phyloP scores from a whole-genome alignment of 2,113 vertebrate genomes.

The Mystacornis crossleyi region DNA sequence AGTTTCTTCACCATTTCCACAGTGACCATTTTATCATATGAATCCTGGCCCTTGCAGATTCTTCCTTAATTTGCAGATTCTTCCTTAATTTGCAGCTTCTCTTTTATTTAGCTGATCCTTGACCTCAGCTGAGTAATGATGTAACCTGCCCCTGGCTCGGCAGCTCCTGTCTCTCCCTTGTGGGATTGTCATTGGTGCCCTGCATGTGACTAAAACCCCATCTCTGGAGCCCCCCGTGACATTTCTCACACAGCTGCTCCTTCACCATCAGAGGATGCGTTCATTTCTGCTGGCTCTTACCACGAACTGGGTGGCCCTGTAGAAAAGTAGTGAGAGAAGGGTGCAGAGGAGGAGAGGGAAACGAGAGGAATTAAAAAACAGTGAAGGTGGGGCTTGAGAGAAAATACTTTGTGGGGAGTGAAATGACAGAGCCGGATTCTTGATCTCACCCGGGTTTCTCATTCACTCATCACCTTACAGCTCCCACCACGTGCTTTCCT shows the following conservation, averaged over 20 bases:
- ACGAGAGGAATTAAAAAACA: not conserved
- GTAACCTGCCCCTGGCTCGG: not conserved
- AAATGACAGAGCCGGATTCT: conserved; percentile 41
- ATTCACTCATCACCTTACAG: not conserved
- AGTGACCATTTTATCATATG: accelerated
- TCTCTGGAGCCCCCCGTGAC: not conserved
- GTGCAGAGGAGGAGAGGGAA: conserved; percentile 1
- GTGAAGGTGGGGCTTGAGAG: conserved; percentile 32
- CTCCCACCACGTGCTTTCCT: not conserved
- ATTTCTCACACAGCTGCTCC: not conserved
- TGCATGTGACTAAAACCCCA: not conserved
- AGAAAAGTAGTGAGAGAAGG: conserved; percentile 1
- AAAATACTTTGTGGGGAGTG: conserved; percentile 15
- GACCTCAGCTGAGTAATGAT: not conserved
- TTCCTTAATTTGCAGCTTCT: not conserved
- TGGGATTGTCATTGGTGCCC: not conserved
- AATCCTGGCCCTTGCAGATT: not conserved
- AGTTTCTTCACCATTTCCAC: not conserved
- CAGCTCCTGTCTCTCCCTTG: not conserved
- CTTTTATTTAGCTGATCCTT: not conserved
- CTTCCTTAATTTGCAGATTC: not conserved
- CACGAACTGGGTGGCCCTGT: not conserved
- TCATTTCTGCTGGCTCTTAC: not conserved
- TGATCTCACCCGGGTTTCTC: conserved; percentile 23
- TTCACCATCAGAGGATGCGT: not conserved